Evolutionary conservation across 2,888 invertebrate species (phyloP).

Genomic region (Patella depressa): DNA sequence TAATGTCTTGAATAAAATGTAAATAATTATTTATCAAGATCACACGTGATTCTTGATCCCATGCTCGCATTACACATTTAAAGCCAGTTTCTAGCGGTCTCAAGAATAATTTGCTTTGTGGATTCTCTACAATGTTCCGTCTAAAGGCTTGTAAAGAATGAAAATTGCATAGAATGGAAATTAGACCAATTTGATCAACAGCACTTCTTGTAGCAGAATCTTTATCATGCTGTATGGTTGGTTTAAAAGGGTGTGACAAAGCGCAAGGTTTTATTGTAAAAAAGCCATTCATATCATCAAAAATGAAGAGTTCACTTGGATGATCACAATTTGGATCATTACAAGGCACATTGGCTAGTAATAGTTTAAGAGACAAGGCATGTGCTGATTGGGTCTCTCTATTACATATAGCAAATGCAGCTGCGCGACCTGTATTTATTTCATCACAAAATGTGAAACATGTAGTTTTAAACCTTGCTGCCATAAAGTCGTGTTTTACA

Average conservation of each 20-base stretch:
- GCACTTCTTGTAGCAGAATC: slow-evolving; percentile 13
- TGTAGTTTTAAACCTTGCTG: slow-evolving; percentile 10
- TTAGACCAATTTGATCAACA: background rate
- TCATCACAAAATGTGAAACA: slow-evolving; percentile 18
- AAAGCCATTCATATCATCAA: slow-evolving; percentile 23
- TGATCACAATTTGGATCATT: slow-evolving; percentile 15
- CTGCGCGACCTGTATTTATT: slow-evolving; percentile 10
- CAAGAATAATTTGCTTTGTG: slow-evolving; percentile 12
- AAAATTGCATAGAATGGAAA: slow-evolving; percentile 19
- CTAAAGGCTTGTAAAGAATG: slow-evolving; percentile 21
- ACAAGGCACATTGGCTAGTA: slow-evolving; percentile 22
- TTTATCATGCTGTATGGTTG: slow-evolving; percentile 25
- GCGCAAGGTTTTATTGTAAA: slow-evolving; percentile 7
- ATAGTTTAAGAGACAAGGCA: slow-evolving; percentile 10
- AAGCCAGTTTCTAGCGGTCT: slow-evolving; percentile 22
- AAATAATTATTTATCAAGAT: background rate
- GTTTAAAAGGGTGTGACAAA: background rate
- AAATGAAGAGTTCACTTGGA: slow-evolving; percentile 5
- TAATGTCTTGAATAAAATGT: slow-evolving; percentile 13
- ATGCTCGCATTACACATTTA: slow-evolving; percentile 20
- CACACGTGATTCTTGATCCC: background rate
- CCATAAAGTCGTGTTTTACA: slow-evolving; percentile 13
- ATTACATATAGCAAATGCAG: slow-evolving; percentile 11
- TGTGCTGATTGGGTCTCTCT: slow-evolving; percentile 9
- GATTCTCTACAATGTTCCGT: slow-evolving; percentile 5